Conservation (phyloP, 35 echinoderm and acorn worm genomes). For the Amphiura filiformis region DNA sequence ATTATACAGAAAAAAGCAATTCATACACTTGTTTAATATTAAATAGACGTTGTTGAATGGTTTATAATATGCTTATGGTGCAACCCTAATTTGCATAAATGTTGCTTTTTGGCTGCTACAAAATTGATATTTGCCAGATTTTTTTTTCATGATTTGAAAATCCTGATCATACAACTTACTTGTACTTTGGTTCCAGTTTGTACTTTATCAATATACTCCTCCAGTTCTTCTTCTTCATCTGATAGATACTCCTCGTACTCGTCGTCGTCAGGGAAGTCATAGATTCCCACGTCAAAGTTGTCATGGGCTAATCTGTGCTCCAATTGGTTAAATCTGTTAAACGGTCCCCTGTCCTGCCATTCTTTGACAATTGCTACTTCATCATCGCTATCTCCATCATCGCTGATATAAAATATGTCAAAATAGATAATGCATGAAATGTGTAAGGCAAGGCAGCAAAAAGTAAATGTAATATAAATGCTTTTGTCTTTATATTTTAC, state of each 20-base stretch:
- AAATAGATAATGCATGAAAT: neutral
- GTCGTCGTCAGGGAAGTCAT: conserved; percentile 54
- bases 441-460: no score
- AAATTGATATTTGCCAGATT: no score
- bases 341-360: conserved; percentile 23
- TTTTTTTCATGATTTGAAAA: neutral
- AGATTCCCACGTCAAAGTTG: conserved; percentile 40
- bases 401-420: conserved; percentile 2
- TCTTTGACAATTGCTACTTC: conserved; percentile 41
- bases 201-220: conserved; percentile 11
- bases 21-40: no score
- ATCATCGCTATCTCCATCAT: conserved; percentile 42
- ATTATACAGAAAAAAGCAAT: no score
- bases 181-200: conserved; percentile 44
- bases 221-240: conserved; percentile 23
- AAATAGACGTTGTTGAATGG: no score
- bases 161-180: neutral
- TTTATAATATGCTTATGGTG: no score
- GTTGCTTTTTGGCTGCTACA: no score
- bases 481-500: neutral
- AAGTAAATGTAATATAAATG: neutral
- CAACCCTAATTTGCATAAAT: no score
- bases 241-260: conserved; percentile 23
- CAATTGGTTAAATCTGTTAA: conserved; percentile 35
- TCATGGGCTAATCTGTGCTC: conserved; percentile 33